Evolutionary conservation across 2,888 invertebrate genomes (phyloP), one percentile per base, ranked within the genome.

Genomic region (Ectemnius lituratus): DNA sequence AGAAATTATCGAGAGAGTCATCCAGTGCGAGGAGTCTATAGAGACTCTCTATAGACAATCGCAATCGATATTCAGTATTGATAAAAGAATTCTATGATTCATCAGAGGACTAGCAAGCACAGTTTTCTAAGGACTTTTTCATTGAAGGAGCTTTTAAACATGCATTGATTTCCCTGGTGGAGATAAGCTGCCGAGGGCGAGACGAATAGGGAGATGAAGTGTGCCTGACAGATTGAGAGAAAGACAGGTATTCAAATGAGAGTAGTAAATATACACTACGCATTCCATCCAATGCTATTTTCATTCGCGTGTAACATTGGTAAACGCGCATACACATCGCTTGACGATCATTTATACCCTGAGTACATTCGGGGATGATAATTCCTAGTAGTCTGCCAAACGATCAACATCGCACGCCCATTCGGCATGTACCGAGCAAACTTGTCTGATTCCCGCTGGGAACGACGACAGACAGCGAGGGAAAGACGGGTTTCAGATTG

Each of bases 361-460:
- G 62, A 52, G 68, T 65, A 75, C 76, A 83, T 79, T 67, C 82
- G 73, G 62, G 81, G 77, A 83, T 83, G 82, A 85, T 85, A 85
- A 85, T 82, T 85, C 73, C 81, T 76, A 70, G 69, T 65, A 69
- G 83, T 78, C 84, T 85, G 83, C 84, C 85, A 83, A 86, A 82
- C 79, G 85, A 83, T 85, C 83, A 85, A 86, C 84, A 82, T 82
- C 78, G 78, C 78, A 78, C 80, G 76, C 80, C 74, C 73, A 70
- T 79, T 75, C 83, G 73, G 69, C 83, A 71, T 82, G 71, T 74
- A 76, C 71, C 73, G 73, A 75, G 83, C 74, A 82, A 82, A 82
- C 82, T 82, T 69, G 76, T 62, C 71, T 64, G 77, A 83, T 75
- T 77, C 81, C 83, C 75, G 45, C 58, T 47, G 73, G 74, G 76